Evolutionary conservation across 2,888 invertebrate species (phyloP).

Genomic region (Trachelus iudaicus): DNA sequence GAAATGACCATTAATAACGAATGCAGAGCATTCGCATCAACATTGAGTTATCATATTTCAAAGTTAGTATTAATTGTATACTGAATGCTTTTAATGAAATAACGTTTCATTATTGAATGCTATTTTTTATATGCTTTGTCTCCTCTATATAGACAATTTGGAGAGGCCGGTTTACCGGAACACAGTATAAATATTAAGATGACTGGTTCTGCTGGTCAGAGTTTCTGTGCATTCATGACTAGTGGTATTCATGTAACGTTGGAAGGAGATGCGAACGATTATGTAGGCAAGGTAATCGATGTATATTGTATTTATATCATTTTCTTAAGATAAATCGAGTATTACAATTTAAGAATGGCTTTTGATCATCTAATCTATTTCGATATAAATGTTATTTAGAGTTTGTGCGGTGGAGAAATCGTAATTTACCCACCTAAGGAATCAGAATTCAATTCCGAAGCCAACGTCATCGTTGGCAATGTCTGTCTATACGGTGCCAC

Average conservation of each 20-base stretch:
- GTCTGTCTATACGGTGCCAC: constrained; percentile 99
- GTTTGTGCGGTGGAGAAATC: constrained; percentile 94
- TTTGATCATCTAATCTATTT: constrained; percentile 6
- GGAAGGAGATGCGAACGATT: constrained; percentile 98
- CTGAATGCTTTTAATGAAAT: not conserved
- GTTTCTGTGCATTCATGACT: constrained; percentile 97
- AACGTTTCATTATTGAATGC: not conserved
- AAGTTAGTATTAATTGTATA: constrained; percentile 71
- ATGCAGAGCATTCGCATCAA: constrained; percentile 92
- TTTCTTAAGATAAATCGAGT: not conserved
- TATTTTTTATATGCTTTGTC: constrained; percentile 3
- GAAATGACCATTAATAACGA: constrained; percentile 88
- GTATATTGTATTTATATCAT: constrained; percentile 4
- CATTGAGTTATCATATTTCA: constrained; percentile 95
- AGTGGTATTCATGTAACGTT: constrained; percentile 90
- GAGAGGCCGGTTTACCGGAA: constrained; percentile 87
- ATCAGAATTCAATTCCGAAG: constrained; percentile 87
- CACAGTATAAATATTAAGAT: constrained; percentile 84
- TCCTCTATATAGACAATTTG: constrained; percentile 76
- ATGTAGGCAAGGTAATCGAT: constrained; percentile 83
- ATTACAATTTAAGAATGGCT: not conserved
- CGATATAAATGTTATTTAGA: constrained; percentile 65
- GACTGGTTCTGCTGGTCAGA: constrained; percentile 96
- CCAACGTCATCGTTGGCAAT: constrained; percentile 98
- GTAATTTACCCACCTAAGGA: constrained; percentile 92